Evolutionary conservation across 2,888 invertebrate genomes (phyloP).

Genomic region (Caradrina kadenii): DNA sequence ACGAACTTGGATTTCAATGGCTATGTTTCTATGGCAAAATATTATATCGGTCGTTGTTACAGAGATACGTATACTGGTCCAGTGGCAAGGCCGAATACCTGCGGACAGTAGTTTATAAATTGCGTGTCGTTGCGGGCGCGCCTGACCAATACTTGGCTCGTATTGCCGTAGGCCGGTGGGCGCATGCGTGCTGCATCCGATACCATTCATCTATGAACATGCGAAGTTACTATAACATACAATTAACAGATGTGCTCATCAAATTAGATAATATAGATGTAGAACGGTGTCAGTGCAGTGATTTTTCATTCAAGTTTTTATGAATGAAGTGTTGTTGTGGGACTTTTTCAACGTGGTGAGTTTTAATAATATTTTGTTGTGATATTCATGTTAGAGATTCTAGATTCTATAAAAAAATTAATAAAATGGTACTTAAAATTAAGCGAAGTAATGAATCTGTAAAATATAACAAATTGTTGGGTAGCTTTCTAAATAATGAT

Average conservation of each 20-base stretch:
- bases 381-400: background rate
- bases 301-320: slow-evolving; percentile 37
- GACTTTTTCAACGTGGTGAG: slow-evolving; percentile 51
- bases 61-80: slow-evolving; percentile 63
- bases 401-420: too few relatives aligned
- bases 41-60: slow-evolving; percentile 48
- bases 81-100: slow-evolving; percentile 73
- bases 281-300: slow-evolving; percentile 49
- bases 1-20: slow-evolving; percentile 58
- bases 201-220: slow-evolving; percentile 47
- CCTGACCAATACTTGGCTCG: slow-evolving; percentile 68
- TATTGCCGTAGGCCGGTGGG: slow-evolving; percentile 48
- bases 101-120: slow-evolving; percentile 71
- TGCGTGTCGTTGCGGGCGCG: slow-evolving; percentile 70
- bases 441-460: background rate
- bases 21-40: slow-evolving; percentile 47
- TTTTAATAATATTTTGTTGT: slow-evolving; percentile 6
- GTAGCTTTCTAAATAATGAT: too few relatives aligned
- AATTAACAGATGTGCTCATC: slow-evolving; percentile 46
- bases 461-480: background rate
- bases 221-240: slow-evolving; percentile 38
- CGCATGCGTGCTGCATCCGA: slow-evolving; percentile 66
- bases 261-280: slow-evolving; percentile 34
- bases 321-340: slow-evolving; percentile 34
- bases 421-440: too few relatives aligned